These are phyloP conservation scores for Euclidia mi DNA, from an alignment of 2,888 invertebrate genomes.

Conservation along the genomic window DNA sequence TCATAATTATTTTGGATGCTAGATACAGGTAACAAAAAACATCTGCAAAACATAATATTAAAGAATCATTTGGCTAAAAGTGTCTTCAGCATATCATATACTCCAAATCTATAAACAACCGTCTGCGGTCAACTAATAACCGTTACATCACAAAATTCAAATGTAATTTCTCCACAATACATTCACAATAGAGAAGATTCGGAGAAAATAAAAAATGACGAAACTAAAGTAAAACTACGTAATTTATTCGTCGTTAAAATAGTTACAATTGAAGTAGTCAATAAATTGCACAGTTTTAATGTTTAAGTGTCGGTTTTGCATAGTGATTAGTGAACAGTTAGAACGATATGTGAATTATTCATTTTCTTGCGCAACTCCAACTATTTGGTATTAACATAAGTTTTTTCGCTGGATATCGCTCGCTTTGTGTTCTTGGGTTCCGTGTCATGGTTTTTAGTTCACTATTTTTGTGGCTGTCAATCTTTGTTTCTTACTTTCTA, in stretches of 20 bases:
- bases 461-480: slow-evolving; percentile 14
- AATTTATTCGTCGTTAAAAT: slow-evolving; percentile 41
- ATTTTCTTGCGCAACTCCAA: slow-evolving; percentile 42
- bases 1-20: no score
- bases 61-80: no score
- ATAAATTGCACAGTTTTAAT: slow-evolving; percentile 43
- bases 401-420: slow-evolving; percentile 16
- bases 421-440: slow-evolving; percentile 12
- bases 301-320: slow-evolving; percentile 30
- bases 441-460: slow-evolving; percentile 15
- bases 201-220: slow-evolving; percentile 37
- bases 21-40: no score
- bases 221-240: slow-evolving; percentile 15
- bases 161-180: slow-evolving; percentile 14
- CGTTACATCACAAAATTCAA: slow-evolving; percentile 12
- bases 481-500: slow-evolving; percentile 23
- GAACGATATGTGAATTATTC: slow-evolving; percentile 46
- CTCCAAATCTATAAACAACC: neutral
- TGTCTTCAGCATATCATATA: no score
- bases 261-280: slow-evolving; percentile 34
- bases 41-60: no score
- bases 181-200: slow-evolving; percentile 10
- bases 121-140: neutral
- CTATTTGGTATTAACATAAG: slow-evolving; percentile 37
- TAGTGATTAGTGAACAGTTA: slow-evolving; percentile 52